Conservation (phyloP, 1,140 invertebrate genomes). For the Drosophila setifemur region DNA sequence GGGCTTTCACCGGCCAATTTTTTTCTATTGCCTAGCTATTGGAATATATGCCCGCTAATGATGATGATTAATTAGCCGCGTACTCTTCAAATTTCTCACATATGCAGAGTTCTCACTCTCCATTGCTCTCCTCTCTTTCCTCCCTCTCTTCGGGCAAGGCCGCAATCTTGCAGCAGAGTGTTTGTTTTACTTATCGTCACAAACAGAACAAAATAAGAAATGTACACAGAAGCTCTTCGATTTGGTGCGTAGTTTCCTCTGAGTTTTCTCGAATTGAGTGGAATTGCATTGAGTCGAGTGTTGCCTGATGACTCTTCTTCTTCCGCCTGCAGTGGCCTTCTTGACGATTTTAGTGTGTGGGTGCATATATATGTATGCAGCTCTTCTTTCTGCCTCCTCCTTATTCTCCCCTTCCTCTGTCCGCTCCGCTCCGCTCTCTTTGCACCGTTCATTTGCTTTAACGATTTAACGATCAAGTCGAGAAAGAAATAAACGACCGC, state of each 20-base stretch:
- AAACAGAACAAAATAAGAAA: conserved; percentile 27
- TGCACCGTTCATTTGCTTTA: conserved; percentile 20
- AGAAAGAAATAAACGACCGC: conserved; percentile 36
- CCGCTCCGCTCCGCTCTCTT: neutral
- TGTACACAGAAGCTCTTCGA: conserved; percentile 48
- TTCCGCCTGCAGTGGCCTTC: conserved; percentile 23
- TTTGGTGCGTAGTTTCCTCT: conserved; percentile 3
- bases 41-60: conserved; percentile 32
- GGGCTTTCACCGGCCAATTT: conserved; percentile 13
- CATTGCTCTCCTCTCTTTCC: conserved; percentile 4
- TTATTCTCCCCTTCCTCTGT: neutral
- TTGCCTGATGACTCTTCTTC: neutral
- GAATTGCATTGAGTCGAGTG: conserved; percentile 16
- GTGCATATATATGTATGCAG: neutral
- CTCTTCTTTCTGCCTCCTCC: neutral
- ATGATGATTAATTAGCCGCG: conserved; percentile 64
- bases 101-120: conserved; percentile 14
- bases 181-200: conserved; percentile 65
- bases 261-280: conserved; percentile 13
- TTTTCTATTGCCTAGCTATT: conserved; percentile 16
- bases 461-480: conserved; percentile 46
- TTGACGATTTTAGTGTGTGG: conserved; percentile 14
- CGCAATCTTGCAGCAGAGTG: conserved; percentile 47
- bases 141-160: conserved; percentile 5
- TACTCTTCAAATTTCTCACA: conserved; percentile 52